phyloP scores from a whole-genome alignment of 1,140 invertebrate genomes.

The Drosophila mayri region DNA sequence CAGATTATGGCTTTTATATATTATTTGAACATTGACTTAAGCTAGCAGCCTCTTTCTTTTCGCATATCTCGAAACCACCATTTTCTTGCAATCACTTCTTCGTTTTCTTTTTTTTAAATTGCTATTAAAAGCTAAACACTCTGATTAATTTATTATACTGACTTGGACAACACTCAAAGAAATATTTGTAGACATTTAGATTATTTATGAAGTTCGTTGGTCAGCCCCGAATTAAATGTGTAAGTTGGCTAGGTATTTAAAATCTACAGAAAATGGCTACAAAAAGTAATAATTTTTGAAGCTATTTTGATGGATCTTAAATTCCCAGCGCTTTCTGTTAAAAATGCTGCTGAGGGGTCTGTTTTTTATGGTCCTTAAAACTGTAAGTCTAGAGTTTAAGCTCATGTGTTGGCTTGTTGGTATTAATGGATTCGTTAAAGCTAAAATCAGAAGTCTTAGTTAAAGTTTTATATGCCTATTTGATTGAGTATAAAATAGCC shows the following conservation, averaged over 20 bases:
- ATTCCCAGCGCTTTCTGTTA: background rate
- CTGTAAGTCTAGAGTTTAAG: slow-evolving; percentile 11
- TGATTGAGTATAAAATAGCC: slow-evolving; percentile 11
- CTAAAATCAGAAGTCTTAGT: background rate
- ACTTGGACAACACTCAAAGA: slow-evolving; percentile 23
- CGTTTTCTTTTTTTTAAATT: background rate
- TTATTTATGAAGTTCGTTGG: slow-evolving; percentile 10
- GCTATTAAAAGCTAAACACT: slow-evolving; percentile 3
- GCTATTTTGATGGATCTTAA: background rate
- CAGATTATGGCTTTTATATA: slow-evolving; percentile 2
- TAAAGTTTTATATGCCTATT: background rate
- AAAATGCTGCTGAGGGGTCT: slow-evolving; percentile 11
- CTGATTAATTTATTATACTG: slow-evolving; percentile 23
- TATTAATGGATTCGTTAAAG: slow-evolving; percentile 17
- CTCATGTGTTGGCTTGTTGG: slow-evolving; percentile 12
- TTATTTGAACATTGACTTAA: slow-evolving; percentile 35
- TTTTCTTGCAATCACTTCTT: slow-evolving; percentile 2
- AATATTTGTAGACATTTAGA: slow-evolving; percentile 11
- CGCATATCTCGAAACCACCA: slow-evolving; percentile 24
- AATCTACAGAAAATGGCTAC: background rate
- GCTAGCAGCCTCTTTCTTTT: slow-evolving; percentile 55
- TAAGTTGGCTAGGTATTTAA: background rate
- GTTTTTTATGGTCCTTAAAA: slow-evolving; percentile 1
- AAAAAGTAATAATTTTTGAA: background rate
- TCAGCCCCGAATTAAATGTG: background rate